Conservation (phyloP, 2,888 invertebrate genomes). For the Peribatodes rhomboidaria region DNA sequence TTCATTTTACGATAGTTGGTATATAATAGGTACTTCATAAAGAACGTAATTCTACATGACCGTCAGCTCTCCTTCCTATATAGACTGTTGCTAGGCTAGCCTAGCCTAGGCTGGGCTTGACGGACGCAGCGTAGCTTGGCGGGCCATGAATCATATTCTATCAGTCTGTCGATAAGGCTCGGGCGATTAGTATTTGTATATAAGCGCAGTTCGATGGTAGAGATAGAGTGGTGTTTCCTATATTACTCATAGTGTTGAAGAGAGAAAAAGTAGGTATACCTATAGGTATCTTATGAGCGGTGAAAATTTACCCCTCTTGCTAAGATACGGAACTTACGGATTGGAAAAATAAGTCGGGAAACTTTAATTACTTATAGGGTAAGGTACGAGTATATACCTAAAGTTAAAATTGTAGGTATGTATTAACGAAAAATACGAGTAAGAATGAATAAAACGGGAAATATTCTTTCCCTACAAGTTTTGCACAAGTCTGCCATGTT, state of each 20-base stretch:
- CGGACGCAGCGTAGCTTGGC: slow-evolving; percentile 22
- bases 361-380: too few species aligned
- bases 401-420: too few species aligned
- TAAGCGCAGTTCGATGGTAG: slow-evolving; percentile 1
- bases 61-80: slow-evolving; percentile 26
- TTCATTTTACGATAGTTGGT: too few species aligned
- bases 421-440: too few species aligned
- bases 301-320: slow-evolving; percentile 4
- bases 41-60: neutral
- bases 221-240: slow-evolving; percentile 8
- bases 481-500: too few species aligned
- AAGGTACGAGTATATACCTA: too few species aligned
- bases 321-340: neutral
- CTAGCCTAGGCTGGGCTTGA: slow-evolving; percentile 18
- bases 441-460: too few species aligned
- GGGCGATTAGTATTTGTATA: slow-evolving; percentile 8
- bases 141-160: slow-evolving; percentile 23
- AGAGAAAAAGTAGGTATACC: too few species aligned
- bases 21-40: neutral
- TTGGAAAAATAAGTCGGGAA: neutral
- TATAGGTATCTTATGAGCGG: too few species aligned
- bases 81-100: slow-evolving; percentile 51
- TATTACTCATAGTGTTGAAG: too few species aligned
- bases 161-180: slow-evolving; percentile 24
- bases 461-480: too few species aligned